phyloP scores from a whole-genome alignment of 2,888 invertebrate species.

The Diabrotica balteata region DNA sequence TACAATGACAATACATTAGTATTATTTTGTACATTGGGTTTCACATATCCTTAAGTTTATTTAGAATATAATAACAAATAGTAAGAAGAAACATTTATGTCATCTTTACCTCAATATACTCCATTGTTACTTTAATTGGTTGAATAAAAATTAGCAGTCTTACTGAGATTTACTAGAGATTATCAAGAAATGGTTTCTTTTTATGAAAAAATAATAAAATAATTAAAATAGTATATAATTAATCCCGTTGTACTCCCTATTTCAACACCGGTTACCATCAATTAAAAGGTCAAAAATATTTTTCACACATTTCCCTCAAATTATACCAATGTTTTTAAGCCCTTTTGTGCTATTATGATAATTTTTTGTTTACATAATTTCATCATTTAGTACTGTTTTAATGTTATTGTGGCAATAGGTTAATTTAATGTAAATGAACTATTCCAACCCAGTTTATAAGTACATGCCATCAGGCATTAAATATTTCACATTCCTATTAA shows the following conservation, averaged over 20 bases:
- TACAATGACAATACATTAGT: slow-evolving; percentile 31
- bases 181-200: slow-evolving; percentile 24
- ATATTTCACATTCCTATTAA: slow-evolving; percentile 5
- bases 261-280: too few species aligned
- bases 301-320: too few species aligned
- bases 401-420: too few species aligned
- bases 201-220: slow-evolving; percentile 31
- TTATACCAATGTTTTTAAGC: too few species aligned
- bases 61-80: slow-evolving; percentile 46
- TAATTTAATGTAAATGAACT: too few species aligned
- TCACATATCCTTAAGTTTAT: slow-evolving; percentile 47
- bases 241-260: too few species aligned
- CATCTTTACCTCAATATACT: slow-evolving; percentile 36
- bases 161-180: slow-evolving; percentile 29
- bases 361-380: too few species aligned
- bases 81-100: slow-evolving; percentile 42
- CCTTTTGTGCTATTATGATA: too few species aligned
- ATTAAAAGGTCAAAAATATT: too few species aligned
- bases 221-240: slow-evolving; percentile 2
- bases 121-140: slow-evolving; percentile 22
- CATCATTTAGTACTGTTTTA: too few species aligned
- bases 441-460: slow-evolving; percentile 5
- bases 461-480: slow-evolving; percentile 19
- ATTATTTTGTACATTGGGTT: slow-evolving; percentile 48
- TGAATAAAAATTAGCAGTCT: slow-evolving; percentile 42